Conservation (phyloP, 2,113 vertebrate genomes). For the Gavialis gangeticus region DNA sequence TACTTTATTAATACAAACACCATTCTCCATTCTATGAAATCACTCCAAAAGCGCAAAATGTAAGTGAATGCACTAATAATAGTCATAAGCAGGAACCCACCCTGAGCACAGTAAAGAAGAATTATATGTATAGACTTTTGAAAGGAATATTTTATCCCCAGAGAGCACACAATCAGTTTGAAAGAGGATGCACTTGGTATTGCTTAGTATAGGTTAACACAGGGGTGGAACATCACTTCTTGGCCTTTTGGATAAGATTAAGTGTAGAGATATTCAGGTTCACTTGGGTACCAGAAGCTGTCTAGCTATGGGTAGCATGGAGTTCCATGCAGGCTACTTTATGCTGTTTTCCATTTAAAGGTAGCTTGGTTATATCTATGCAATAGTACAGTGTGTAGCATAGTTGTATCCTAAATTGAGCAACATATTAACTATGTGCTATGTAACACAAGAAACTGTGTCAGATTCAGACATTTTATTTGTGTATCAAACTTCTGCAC, state of each 20-base stretch:
- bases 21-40: neutral
- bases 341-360: neutral
- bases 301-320: neutral
- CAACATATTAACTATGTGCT: accelerated
- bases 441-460: neutral
- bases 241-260: too few species aligned
- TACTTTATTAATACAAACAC: neutral
- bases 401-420: neutral
- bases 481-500: neutral
- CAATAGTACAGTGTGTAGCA: neutral
- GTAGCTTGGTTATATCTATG: neutral
- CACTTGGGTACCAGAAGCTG: neutral
- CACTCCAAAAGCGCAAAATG: neutral
- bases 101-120: neutral
- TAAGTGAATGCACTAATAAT: neutral
- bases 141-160: neutral
- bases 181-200: accelerated
- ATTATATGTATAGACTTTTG: neutral
- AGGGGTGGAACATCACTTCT: neutral
- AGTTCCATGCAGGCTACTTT: neutral
- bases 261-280: neutral
- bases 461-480: neutral
- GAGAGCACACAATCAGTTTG: neutral
- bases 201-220: neutral
- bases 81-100: neutral